Conservation (phyloP, 30 jellyfish, hydroid and myxozoan species). For the Calvadosia cruxmelitensis region DNA sequence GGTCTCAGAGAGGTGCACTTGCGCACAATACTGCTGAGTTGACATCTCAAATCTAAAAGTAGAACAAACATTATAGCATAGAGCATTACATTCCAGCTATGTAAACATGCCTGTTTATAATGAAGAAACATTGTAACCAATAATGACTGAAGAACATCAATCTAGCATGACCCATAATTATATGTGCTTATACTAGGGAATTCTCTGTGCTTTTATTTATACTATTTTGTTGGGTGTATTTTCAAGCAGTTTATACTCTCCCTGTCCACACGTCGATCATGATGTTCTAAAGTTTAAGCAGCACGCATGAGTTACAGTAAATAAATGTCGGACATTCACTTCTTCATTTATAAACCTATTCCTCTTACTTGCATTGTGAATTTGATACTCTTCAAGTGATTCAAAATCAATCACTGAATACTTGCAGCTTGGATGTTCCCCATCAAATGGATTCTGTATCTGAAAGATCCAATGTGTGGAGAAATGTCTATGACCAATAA, state of each 20-base stretch:
- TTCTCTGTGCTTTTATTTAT: no score
- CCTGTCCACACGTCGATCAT: no score
- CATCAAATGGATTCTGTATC: slow-evolving; percentile 29
- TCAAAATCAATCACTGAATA: slow-evolving; percentile 46
- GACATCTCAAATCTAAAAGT: slow-evolving; percentile 20
- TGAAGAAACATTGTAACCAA: background rate
- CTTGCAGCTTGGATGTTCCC: slow-evolving; percentile 54
- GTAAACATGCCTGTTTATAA: background rate
- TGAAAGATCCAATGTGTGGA: no score
- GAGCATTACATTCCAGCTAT: background rate
- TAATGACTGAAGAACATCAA: no score
- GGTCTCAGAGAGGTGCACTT: slow-evolving; percentile 29
- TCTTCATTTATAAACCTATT: background rate
- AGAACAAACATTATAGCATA: background rate
- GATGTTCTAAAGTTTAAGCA: no score
- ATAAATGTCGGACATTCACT: background rate
- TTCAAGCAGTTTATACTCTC: no score
- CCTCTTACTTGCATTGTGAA: slow-evolving; percentile 18
- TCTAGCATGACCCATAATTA: no score
- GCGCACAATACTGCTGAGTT: slow-evolving; percentile 2
- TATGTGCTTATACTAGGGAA: no score
- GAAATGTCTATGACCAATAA: no score
- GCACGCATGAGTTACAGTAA: no score
- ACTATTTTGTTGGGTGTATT: no score
- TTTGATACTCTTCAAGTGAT: slow-evolving; percentile 25